Percentiles rank a stretch among this genome's conserved stretches.
Evolutionary conservation across 2,888 invertebrate genomes (phyloP).

Genomic region (Ariolimax columbianus): DNA sequence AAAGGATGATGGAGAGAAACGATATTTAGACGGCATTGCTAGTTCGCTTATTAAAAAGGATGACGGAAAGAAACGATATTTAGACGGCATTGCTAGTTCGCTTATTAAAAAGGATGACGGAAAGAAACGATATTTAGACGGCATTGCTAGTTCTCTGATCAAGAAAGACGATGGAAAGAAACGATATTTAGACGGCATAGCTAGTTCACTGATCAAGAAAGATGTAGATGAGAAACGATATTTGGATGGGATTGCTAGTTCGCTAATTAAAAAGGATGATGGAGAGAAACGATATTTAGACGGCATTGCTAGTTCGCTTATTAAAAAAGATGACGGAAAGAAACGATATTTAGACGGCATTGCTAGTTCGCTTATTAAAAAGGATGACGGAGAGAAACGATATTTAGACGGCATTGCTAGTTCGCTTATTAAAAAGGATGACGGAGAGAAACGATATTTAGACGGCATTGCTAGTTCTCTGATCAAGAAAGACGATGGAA

Average conservation of each 20-base stretch:
- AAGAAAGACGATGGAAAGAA: constrained; percentile 24
- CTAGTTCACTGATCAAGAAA: constrained; percentile 24
- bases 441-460: constrained; percentile 8
- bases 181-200: constrained; percentile 18
- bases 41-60: neutral
- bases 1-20: neutral
- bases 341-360: constrained; percentile 24
- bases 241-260: constrained; percentile 23
- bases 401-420: constrained; percentile 20
- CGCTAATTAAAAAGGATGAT: constrained; percentile 12
- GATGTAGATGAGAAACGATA: constrained; percentile 13
- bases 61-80: neutral
- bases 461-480: constrained; percentile 24
- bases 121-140: constrained; percentile 5
- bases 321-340: neutral
- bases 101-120: neutral
- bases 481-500: constrained; percentile 14
- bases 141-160: constrained; percentile 16
- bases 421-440: constrained; percentile 20
- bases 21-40: neutral
- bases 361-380: constrained; percentile 17
- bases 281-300: constrained; percentile 23
- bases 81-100: constrained; percentile 15
- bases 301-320: constrained; percentile 13
- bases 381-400: constrained; percentile 22